Conservation (phyloP, 2,113 vertebrate genomes). For the Embiotoca jacksoni region DNA sequence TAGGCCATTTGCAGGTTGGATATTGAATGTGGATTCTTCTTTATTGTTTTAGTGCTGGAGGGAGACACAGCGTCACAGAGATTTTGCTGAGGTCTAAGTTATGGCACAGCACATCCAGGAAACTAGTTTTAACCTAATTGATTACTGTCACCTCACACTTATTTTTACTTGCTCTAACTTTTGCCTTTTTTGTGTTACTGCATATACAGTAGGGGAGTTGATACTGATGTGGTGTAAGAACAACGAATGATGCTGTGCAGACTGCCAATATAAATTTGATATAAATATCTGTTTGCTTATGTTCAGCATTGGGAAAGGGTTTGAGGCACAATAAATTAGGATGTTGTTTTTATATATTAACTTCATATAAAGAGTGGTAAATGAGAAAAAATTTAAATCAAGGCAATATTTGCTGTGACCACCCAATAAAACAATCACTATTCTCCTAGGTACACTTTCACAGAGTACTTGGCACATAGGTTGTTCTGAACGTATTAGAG, state of each 20-base stretch:
- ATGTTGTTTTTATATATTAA: no score
- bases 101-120: slow-evolving; percentile 38
- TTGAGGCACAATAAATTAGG: no score
- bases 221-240: not conserved
- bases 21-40: slow-evolving; percentile 78
- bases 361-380: no score
- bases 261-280: no score
- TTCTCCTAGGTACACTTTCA: no score
- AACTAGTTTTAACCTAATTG: slow-evolving; percentile 30
- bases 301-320: no score
- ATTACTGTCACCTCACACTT: slow-evolving; percentile 33
- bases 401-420: not conserved
- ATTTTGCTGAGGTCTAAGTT: slow-evolving; percentile 47
- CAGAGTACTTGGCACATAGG: no score
- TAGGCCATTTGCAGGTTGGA: slow-evolving; percentile 77
- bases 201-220: not conserved
- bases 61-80: slow-evolving; percentile 60
- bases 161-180: slow-evolving; percentile 2
- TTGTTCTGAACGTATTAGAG: no score
- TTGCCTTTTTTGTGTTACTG: not conserved
- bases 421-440: not conserved
- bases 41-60: slow-evolving; percentile 78
- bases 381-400: not conserved
- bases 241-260: not conserved
- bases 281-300: no score